Percentiles rank a stretch among this genome's conserved stretches.
Conservation (phyloP, 2,113 vertebrate species). For the Cheirogaleus medius region DNA sequence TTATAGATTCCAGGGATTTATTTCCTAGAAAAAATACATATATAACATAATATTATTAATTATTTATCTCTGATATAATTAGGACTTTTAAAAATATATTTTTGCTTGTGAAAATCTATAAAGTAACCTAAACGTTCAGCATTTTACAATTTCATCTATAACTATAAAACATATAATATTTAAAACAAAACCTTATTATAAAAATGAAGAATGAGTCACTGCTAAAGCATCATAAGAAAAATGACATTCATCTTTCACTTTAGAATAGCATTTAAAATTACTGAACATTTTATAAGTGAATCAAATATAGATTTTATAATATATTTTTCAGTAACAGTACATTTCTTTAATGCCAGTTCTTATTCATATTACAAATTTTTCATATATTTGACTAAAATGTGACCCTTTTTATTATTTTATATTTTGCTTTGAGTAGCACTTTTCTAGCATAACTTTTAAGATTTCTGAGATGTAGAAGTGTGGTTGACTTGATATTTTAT, state of each 20-base stretch:
- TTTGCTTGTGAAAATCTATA: background rate
- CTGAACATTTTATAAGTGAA: slow-evolving; percentile 28
- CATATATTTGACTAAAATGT: slow-evolving; percentile 78
- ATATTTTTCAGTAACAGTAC: slow-evolving; percentile 60
- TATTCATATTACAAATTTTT: slow-evolving; percentile 69
- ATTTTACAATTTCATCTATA: background rate
- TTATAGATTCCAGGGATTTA: background rate
- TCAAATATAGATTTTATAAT: slow-evolving; percentile 47
- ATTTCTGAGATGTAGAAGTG: slow-evolving; percentile 11
- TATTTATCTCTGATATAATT: background rate
- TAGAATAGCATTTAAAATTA: slow-evolving; percentile 1
- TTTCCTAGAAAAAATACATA: background rate
- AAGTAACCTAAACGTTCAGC: background rate
- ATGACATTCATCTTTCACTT: background rate
- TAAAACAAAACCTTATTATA: background rate
- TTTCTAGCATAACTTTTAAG: slow-evolving; percentile 1
- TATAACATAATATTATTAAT: background rate
- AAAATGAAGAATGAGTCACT: slow-evolving; percentile 4
- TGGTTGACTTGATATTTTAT: slow-evolving; percentile 26
- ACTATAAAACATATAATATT: background rate
- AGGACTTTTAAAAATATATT: background rate
- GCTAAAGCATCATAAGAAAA: background rate
- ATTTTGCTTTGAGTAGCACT: slow-evolving; percentile 49
- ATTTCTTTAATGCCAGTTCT: slow-evolving; percentile 74
- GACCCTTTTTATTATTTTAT: slow-evolving; percentile 73